These are phyloP conservation scores for Onychomys leucogaster DNA, from an alignment of 2,797 vertebrate species.

Conservation along the genomic window DNA sequence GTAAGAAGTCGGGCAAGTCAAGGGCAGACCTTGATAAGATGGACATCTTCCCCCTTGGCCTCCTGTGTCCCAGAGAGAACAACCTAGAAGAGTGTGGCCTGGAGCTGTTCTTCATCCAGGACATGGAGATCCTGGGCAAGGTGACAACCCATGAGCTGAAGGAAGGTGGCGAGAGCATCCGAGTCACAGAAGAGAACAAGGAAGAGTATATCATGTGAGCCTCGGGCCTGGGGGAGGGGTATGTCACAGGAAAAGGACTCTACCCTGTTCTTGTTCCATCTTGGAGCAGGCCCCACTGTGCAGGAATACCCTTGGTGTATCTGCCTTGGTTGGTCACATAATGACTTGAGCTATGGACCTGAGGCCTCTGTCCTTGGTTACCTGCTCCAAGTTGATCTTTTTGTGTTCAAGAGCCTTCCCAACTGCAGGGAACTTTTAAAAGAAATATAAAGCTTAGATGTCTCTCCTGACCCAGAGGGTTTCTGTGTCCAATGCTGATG, in stretches of 20 bases:
- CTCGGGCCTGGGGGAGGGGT: background rate
- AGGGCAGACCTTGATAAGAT: background rate
- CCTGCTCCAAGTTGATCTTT: background rate
- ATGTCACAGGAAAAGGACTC: rapidly evolving
- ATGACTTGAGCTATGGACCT: background rate
- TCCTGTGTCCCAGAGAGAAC: constrained; percentile 91
- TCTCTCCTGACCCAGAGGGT: background rate
- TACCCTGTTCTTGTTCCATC: rapidly evolving
- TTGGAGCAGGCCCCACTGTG: background rate
- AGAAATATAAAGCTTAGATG: background rate
- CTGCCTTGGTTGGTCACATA: background rate
- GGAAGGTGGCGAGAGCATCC: constrained; percentile 95
- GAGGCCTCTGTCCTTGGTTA: background rate
- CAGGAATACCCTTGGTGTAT: too few relatives aligned
- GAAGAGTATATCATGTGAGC: constrained; percentile 97
- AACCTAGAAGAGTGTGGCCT: constrained; percentile 96
- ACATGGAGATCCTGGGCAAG: constrained; percentile 99
- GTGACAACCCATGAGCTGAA: constrained; percentile 97
- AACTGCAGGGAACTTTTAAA: background rate
- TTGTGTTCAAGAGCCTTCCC: background rate
- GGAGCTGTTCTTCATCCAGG: constrained; percentile 98
- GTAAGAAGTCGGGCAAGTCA: background rate
- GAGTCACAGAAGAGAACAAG: constrained; percentile 97
- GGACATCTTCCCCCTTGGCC: background rate
- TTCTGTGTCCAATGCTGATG: background rate